These are phyloP conservation scores for Drosophila yooni DNA, from an alignment of 2,888 invertebrate genomes.

Conservation along the genomic window DNA sequence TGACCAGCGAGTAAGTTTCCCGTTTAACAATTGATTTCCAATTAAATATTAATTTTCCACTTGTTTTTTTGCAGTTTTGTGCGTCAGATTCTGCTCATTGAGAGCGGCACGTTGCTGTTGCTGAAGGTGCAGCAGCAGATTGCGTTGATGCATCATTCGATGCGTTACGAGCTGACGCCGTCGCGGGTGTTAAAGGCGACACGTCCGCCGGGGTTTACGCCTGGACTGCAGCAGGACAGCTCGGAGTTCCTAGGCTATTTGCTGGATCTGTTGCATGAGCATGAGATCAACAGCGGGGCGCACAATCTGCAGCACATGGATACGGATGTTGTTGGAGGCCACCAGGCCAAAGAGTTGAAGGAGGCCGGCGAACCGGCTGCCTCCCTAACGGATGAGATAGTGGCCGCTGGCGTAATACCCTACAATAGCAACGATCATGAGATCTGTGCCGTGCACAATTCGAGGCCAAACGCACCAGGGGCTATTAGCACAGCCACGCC, in stretches of 20 bases:
- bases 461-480: constrained; percentile 23
- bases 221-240: constrained; percentile 94
- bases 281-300: constrained; percentile 86
- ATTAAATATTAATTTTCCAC: not conserved
- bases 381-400: constrained; percentile 50
- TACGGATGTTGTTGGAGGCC: not conserved
- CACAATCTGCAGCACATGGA: constrained; percentile 39
- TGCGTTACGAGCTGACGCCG: constrained; percentile 89
- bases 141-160: constrained; percentile 89
- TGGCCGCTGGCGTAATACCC: constrained; percentile 63
- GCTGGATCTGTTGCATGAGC: constrained; percentile 88
- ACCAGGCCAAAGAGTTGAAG: constrained; percentile 22
- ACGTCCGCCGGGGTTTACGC: constrained; percentile 91
- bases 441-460: constrained; percentile 36
- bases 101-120: constrained; percentile 87
- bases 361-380: constrained; percentile 3
- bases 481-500: constrained; percentile 31
- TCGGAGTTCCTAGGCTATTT: constrained; percentile 92
- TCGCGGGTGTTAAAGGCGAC: constrained; percentile 89
- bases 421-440: constrained; percentile 61
- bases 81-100: constrained; percentile 87
- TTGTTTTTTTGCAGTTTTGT: constrained; percentile 87
- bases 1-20: constrained; percentile 89
- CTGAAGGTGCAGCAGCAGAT: constrained; percentile 90
- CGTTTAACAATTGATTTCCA: not conserved